A percentile compares a stretch with the other conserved stretches of the same genome.
These are phyloP conservation scores for Disparrhopalites patrizii DNA, from an alignment of 2,888 invertebrate species.

Conservation along the genomic window DNA sequence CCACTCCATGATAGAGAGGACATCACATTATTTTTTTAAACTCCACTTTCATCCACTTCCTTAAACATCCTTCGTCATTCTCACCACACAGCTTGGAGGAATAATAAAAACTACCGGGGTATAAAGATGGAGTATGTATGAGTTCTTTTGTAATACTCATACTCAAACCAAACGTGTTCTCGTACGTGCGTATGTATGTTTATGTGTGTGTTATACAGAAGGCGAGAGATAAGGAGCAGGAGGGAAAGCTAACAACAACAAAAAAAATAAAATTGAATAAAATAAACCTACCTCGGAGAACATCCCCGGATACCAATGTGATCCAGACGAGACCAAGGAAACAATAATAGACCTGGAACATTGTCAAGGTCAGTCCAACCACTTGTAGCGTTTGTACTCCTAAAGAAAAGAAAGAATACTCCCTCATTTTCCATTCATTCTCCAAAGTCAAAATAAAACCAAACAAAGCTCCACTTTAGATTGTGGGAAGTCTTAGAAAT, in stretches of 20 bases:
- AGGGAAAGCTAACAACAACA: neutral
- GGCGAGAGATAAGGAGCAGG: neutral
- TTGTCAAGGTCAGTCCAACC: conserved; percentile 23
- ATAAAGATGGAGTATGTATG: too few relatives aligned
- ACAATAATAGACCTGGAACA: conserved; percentile 11
- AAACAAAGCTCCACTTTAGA: too few relatives aligned
- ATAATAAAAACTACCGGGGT: neutral
- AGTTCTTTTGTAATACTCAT: too few relatives aligned
- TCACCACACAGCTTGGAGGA: neutral
- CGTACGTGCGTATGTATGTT: too few relatives aligned
- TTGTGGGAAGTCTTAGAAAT: too few relatives aligned
- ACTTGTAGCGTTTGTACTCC: conserved; percentile 1
- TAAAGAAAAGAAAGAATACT: too few relatives aligned
- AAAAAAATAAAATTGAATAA: neutral
- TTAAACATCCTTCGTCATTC: neutral
- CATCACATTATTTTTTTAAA: neutral
- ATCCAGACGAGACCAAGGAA: neutral
- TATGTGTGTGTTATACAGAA: too few relatives aligned
- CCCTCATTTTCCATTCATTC: neutral
- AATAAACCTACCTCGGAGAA: conserved; percentile 17
- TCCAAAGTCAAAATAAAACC: neutral
- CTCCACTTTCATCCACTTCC: neutral
- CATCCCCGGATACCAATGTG: conserved; percentile 11
- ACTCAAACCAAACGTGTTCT: too few relatives aligned
- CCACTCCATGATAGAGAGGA: neutral